phyloP scores from a whole-genome alignment of 2,113 vertebrate species.

The Pangasianodon gigas region DNA sequence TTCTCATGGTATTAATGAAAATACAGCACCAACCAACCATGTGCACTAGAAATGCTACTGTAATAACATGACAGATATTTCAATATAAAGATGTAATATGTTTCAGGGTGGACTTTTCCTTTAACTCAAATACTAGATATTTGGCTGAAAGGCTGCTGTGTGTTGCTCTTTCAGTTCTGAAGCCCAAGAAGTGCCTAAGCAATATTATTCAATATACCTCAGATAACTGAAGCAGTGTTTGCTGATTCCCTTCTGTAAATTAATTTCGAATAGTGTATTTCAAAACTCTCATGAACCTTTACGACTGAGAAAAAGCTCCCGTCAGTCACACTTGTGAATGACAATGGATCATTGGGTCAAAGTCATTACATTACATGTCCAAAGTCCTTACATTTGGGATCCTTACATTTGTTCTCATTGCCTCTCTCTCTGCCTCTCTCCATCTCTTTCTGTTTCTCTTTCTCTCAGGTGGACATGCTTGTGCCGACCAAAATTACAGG shows the following conservation, averaged over 20 bases:
- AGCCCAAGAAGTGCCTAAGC: slow-evolving; percentile 61
- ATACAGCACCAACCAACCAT: neutral
- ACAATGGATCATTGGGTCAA: neutral
- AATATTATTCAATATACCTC: slow-evolving; percentile 69
- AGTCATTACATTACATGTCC: no score
- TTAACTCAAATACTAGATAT: neutral
- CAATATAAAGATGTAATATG: neutral
- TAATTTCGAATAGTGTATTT: slow-evolving; percentile 56
- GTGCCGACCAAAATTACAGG: slow-evolving; percentile 93
- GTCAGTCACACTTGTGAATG: neutral
- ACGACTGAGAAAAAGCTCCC: neutral
- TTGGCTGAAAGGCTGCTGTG: slow-evolving; percentile 64
- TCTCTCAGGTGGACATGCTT: slow-evolving; percentile 86
- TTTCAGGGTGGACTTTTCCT: neutral
- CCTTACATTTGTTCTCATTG: neutral
- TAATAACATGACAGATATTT: slow-evolving; percentile 16
- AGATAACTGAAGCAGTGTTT: slow-evolving; percentile 68
- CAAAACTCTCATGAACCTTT: slow-evolving; percentile 49
- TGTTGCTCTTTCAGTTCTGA: slow-evolving; percentile 64
- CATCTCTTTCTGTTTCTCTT: slow-evolving; percentile 1
- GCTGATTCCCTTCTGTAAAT: slow-evolving; percentile 46
- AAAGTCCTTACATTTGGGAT: neutral
- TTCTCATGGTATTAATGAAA: neutral
- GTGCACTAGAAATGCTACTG: slow-evolving; percentile 47
- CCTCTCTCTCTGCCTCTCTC: neutral